These are phyloP conservation scores for Sisor rabdophorus DNA, from an alignment of 2,113 vertebrate species.

Conservation along the genomic window DNA sequence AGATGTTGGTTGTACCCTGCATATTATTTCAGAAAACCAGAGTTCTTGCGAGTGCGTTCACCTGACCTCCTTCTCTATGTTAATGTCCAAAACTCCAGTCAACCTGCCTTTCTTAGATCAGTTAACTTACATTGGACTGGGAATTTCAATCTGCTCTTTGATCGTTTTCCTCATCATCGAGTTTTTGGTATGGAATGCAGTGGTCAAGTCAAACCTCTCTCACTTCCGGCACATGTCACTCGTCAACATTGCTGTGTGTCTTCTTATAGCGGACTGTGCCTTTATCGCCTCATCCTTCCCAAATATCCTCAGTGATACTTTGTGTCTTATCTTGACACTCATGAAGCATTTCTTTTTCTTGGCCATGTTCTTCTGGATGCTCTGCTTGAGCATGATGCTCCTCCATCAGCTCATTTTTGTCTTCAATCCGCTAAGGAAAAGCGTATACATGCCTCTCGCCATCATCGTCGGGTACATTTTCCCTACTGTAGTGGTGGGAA, in stretches of 20 bases:
- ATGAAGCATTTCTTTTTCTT: constrained; percentile 85
- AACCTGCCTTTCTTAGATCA: constrained; percentile 43
- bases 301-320: neutral
- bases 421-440: constrained; percentile 81
- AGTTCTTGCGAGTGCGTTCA: constrained; percentile 77
- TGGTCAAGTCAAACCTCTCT: constrained; percentile 85
- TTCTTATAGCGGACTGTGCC: constrained; percentile 74
- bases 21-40: neutral
- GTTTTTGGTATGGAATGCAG: constrained; percentile 81
- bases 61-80: constrained; percentile 84
- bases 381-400: constrained; percentile 85
- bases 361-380: constrained; percentile 92
- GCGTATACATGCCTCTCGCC: constrained; percentile 73
- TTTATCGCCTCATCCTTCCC: constrained; percentile 68
- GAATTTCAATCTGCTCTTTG: constrained; percentile 80
- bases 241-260: constrained; percentile 81
- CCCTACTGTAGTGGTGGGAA: constrained; percentile 75
- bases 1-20: constrained; percentile 45
- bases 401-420: constrained; percentile 91
- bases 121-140: constrained; percentile 76
- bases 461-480: constrained; percentile 80
- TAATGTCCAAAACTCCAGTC: constrained; percentile 71
- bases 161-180: constrained; percentile 78
- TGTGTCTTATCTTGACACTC: constrained; percentile 71
- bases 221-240: constrained; percentile 86